Evolutionary conservation across 2,113 vertebrate genomes (phyloP).

Genomic region (Anguilla japonica): DNA sequence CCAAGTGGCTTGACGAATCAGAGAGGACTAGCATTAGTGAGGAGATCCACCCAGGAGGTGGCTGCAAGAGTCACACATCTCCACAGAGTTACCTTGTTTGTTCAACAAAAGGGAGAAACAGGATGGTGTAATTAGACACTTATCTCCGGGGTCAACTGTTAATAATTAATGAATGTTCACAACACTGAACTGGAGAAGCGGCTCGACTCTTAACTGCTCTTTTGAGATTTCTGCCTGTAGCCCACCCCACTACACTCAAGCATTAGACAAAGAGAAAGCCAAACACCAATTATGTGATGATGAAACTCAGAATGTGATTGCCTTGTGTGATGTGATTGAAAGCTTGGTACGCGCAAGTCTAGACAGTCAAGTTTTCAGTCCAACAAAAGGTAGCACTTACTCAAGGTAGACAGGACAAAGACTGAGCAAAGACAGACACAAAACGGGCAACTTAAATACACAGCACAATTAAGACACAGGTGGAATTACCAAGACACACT

Average conservation of each 20-base stretch:
- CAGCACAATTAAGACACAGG: too few relatives aligned
- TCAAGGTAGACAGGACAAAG: too few relatives aligned
- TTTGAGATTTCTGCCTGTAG: neutral
- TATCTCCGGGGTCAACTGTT: conserved; percentile 42
- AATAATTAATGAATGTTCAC: conserved; percentile 58
- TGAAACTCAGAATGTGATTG: neutral
- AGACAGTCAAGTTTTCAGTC: neutral
- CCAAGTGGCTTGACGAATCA: neutral
- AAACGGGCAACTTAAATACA: too few relatives aligned
- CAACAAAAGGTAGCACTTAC: too few relatives aligned
- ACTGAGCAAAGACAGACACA: neutral
- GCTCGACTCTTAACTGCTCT: neutral
- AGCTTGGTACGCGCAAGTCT: neutral
- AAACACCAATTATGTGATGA: neutral
- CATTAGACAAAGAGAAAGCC: neutral
- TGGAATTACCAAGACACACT: too few relatives aligned
- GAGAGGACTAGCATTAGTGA: neutral
- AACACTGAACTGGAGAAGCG: conserved; percentile 34
- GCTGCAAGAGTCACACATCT: conserved; percentile 6
- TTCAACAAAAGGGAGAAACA: conserved; percentile 47
- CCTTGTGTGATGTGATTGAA: neutral
- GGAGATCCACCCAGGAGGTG: neutral
- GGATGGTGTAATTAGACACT: conserved; percentile 45
- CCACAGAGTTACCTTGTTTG: conserved; percentile 51
- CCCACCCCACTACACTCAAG: neutral